Evolutionary conservation across 2,888 invertebrate genomes (phyloP).

Genomic region (Piscicola geometra): DNA sequence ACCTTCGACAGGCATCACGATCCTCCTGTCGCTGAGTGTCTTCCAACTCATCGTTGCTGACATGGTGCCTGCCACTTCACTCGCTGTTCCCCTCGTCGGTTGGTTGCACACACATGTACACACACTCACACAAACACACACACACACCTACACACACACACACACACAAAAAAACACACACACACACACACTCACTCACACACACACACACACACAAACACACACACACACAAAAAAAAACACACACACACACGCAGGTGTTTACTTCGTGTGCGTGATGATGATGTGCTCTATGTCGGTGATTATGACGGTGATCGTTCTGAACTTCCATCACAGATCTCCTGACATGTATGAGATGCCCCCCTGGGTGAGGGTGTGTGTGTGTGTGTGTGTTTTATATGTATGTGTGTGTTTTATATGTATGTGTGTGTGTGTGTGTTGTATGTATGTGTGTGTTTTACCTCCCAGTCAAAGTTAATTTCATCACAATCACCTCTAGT

Average conservation of each 20-base stretch:
- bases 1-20: conserved; percentile 42
- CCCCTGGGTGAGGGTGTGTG: conserved; percentile 57
- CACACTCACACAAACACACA: too few relatives aligned
- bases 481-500: too few relatives aligned
- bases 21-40: conserved; percentile 44
- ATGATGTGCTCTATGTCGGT: conserved; percentile 96
- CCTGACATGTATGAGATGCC: conserved; percentile 75
- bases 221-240: background rate
- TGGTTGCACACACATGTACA: background rate
- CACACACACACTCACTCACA: too few relatives aligned
- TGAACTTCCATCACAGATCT: conserved; percentile 93
- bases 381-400: too few relatives aligned
- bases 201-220: too few relatives aligned
- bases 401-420: too few relatives aligned
- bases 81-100: conserved; percentile 44
- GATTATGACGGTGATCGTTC: conserved; percentile 89
- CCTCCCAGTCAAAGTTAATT: too few relatives aligned
- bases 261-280: conserved; percentile 97
- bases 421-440: background rate
- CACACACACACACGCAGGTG: conserved; percentile 64
- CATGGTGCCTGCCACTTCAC: conserved; percentile 43
- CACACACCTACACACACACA: too few relatives aligned
- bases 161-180: too few relatives aligned
- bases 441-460: background rate
- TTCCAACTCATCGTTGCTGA: conserved; percentile 44